Base-by-base conservation (phyloP, 2,797 vertebrate species). In the Sparidentex hasta region DNA sequence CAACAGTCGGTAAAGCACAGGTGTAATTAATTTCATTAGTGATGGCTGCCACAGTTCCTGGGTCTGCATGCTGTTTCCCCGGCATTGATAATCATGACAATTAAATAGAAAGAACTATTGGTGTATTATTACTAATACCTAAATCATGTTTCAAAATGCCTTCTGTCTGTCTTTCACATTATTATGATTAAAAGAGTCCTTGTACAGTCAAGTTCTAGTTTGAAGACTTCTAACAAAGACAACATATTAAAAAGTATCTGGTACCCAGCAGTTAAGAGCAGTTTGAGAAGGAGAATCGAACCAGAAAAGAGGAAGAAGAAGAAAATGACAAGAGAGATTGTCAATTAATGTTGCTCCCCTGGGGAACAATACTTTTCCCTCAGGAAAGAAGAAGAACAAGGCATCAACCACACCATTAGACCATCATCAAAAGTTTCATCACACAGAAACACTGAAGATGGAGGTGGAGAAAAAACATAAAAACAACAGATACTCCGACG, bases 391-490 rank as follows among this genome's bases (percentile, higher is more conserved):
- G 44, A 69, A 74, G 62, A 86, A 74, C 47, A 68, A 74, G 65
- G 67, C 65, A 78, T 86, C 69, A 83, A 66, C 21, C 61, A 76
- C 78, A 79, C 51, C 68, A 63, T 81, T 69, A 80, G 27, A 59
- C 63, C 82, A 61, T 82, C 68, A 82, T 62, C 87, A 91, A 74
- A 76, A 86, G 17, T 52, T 82, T 75, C 58, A 83, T 87, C 72
- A 84, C 72, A 90, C 69, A 71, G 50, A 85, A 54, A 85, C 81
- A 79, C 61, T 72, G 72, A 85, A 58, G 47, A 90, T 90, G 92
- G 61, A 88, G 71, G 73, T 90, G 90, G 69, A 82, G 79, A 76
- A 71, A 65, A 88, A 82, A 82, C 65, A 79, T 3, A 82, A 71
- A 74, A 78, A 51, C 63, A 81, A 82, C 80, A 88, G 73, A 52